Evolutionary conservation across 2,797 vertebrate species (phyloP).

Genomic region (Huso huso): DNA sequence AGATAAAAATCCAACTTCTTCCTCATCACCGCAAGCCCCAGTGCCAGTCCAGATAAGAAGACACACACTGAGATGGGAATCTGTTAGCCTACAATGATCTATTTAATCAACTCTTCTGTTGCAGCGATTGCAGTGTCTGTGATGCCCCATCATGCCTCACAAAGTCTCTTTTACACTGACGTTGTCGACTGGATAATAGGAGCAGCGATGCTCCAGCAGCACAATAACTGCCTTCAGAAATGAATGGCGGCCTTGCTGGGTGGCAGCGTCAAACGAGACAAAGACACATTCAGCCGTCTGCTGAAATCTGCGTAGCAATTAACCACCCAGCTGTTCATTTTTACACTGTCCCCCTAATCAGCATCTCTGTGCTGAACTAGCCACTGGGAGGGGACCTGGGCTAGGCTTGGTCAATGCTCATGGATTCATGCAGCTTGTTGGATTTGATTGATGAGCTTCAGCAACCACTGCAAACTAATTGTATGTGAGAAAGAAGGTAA

Average conservation of each 20-base stretch:
- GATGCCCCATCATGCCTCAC: background rate
- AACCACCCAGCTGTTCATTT: constrained; percentile 8
- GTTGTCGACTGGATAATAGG: constrained; percentile 4
- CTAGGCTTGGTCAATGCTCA: background rate
- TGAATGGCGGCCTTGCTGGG: background rate
- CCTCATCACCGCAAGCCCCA: background rate
- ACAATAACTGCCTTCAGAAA: constrained; percentile 5
- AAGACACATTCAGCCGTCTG: background rate
- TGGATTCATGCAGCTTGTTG: background rate
- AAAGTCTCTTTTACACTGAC: constrained; percentile 2
- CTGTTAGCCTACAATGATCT: background rate
- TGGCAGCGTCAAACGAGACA: background rate
- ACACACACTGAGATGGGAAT: background rate
- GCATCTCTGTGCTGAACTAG: background rate
- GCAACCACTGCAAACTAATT: background rate
- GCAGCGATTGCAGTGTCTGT: background rate
- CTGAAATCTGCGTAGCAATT: constrained; percentile 11
- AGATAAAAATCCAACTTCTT: background rate
- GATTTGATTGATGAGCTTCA: constrained; percentile 1
- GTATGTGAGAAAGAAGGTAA: too few relatives aligned
- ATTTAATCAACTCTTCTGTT: background rate
- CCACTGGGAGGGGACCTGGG: background rate
- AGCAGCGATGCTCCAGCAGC: background rate
- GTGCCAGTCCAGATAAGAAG: background rate
- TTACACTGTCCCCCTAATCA: background rate